These are phyloP conservation scores for Coelogynopora nodosa DNA, from an alignment of 2,888 invertebrate genomes.

Conservation along the genomic window DNA sequence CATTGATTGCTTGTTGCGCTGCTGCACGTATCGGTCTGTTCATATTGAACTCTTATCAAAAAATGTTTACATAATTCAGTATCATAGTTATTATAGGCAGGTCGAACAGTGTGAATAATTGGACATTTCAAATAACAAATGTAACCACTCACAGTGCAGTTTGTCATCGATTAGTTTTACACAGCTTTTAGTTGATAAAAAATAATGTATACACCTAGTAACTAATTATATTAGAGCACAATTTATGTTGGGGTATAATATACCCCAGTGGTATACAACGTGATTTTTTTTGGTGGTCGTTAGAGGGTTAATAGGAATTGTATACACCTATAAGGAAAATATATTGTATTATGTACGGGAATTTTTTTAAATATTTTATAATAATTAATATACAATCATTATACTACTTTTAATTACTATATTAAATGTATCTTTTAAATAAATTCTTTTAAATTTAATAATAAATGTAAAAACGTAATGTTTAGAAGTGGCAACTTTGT, in stretches of 20 bases:
- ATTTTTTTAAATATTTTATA: too few relatives aligned
- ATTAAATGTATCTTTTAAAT: too few relatives aligned
- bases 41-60: constrained; percentile 27
- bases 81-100: constrained; percentile 16
- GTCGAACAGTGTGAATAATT: constrained; percentile 6
- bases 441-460: too few relatives aligned
- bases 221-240: constrained; percentile 28
- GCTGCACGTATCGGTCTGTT: constrained; percentile 24
- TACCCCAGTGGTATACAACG: constrained; percentile 29
- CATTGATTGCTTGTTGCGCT: too few relatives aligned
- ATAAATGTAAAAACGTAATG: too few relatives aligned
- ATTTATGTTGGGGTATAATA: constrained; percentile 24
- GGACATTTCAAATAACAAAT: constrained; percentile 14
- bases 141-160: constrained; percentile 16
- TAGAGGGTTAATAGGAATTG: not conserved
- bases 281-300: constrained; percentile 21
- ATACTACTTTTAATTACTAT: too few relatives aligned
- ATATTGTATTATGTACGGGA: too few relatives aligned
- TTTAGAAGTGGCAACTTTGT: too few relatives aligned
- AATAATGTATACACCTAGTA: constrained; percentile 25
- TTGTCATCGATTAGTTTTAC: constrained; percentile 25
- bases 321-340: too few relatives aligned
- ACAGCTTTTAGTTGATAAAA: constrained; percentile 24
- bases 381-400: too few relatives aligned
- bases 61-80: constrained; percentile 31